These are phyloP conservation scores for Prorops nasuta DNA, from an alignment of 1,140 invertebrate species.

Conservation along the genomic window DNA sequence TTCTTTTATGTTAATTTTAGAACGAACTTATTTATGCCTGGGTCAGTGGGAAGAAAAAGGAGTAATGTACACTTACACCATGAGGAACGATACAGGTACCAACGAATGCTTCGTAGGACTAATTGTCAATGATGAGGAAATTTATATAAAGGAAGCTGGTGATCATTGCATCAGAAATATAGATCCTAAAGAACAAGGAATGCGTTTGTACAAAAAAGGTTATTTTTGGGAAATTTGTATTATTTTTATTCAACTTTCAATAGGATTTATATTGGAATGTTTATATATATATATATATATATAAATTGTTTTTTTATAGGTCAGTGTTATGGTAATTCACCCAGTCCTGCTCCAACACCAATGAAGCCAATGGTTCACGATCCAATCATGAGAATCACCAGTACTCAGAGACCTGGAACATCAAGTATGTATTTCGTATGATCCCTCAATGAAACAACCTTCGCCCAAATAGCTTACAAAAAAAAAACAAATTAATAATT, in stretches of 20 bases:
- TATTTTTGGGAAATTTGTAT: constrained; percentile 11
- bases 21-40: constrained; percentile 69
- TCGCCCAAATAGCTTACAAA: no score
- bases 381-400: constrained; percentile 42
- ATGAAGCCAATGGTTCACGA: constrained; percentile 38
- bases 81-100: constrained; percentile 63
- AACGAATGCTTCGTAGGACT: constrained; percentile 74
- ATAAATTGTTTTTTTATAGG: no score
- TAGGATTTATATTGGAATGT: no score
- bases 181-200: constrained; percentile 63
- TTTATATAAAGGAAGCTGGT: constrained; percentile 70
- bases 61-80: constrained; percentile 70
- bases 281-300: no score
- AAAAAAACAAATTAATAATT: constrained; percentile 8
- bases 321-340: constrained; percentile 52
- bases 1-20: no score
- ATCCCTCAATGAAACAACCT: background rate
- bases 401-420: constrained; percentile 26
- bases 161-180: constrained; percentile 67
- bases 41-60: constrained; percentile 71
- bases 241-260: constrained; percentile 1
- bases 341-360: constrained; percentile 50
- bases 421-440: constrained; percentile 20
- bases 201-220: constrained; percentile 66
- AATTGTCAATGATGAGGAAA: constrained; percentile 64